Conservation (phyloP, 2,113 vertebrate species). For the Sula dactylatra region DNA sequence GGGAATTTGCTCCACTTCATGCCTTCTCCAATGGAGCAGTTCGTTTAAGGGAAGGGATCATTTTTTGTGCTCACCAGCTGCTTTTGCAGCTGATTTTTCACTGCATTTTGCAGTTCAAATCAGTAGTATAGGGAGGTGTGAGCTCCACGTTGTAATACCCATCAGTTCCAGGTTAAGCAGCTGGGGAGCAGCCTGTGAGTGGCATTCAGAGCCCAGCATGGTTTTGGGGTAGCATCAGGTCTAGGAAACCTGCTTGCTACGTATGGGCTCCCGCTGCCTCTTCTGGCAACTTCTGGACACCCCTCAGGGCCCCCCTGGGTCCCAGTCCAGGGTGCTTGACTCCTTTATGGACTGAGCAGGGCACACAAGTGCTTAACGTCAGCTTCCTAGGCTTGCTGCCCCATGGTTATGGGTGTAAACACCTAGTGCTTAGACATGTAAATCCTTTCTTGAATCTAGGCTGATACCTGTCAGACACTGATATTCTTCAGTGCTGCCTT, state of each 20-base stretch:
- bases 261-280: neutral
- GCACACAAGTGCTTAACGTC: neutral
- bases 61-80: neutral
- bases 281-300: neutral
- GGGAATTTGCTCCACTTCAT: neutral
- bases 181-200: neutral
- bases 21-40: neutral
- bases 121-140: neutral
- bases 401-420: neutral
- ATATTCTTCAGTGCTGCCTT: neutral
- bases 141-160: neutral
- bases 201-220: neutral
- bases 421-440: neutral
- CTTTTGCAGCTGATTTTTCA: neutral
- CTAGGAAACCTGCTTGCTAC: neutral
- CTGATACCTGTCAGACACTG: neutral
- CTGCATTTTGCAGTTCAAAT: neutral
- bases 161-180: neutral
- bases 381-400: neutral
- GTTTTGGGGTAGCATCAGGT: accelerated
- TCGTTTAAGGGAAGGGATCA: neutral
- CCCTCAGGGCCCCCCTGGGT: neutral
- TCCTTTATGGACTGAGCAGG: neutral
- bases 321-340: neutral
- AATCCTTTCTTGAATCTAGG: neutral